Base-by-base conservation (phyloP, 2,797 vertebrate species). In the Lacerta bilineata region DNA sequence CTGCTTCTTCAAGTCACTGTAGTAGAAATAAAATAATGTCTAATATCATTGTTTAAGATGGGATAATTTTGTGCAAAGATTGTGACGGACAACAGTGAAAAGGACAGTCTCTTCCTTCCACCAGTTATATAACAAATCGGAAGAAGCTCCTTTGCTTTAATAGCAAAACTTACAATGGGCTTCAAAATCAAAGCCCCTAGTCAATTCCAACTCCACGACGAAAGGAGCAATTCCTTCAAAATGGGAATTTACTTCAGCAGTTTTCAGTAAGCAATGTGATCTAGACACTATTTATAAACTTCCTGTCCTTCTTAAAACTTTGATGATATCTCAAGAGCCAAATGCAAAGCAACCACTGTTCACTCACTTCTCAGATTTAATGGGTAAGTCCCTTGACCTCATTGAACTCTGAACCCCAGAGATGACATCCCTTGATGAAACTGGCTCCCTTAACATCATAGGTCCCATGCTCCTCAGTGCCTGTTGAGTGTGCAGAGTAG, bases 331-430 rank as follows among this genome's bases (percentile, higher is more conserved):
- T 88, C 71, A 85, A 85, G 74, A 59, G 36, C 66, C 82, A 74
- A 92, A 86, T 87, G 80, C 83, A 89, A 93, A 93, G 33, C 61
- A 2, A 92, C 87, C 75, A 61, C 50, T 77, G 78, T 75, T 83
- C 88, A 90, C 84, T 79, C 85, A 90, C 84, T 72, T 50, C n/a
- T 83, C 93, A 50, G 77, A 0, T 20, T 72, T 55, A 69, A 83
- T 33, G 1, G 9, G 74, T 15, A 4, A 6, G 15, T 64, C 61
- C 61, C 20, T 23, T 18, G 20, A 23, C 61, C 61, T 64, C 61
- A 18, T 64, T 64, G 61, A 64, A 64, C 61, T 7, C 7, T 23
- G 61, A 64, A 64, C 61, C 61, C 20, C 61, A 64, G 61, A 64
- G 61, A 23, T 61, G 5, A 6, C 61, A 64, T 64, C 61, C 18